phyloP scores from a whole-genome alignment of 92 coral and sea anemone genomes.

The Actinostola sp. region DNA sequence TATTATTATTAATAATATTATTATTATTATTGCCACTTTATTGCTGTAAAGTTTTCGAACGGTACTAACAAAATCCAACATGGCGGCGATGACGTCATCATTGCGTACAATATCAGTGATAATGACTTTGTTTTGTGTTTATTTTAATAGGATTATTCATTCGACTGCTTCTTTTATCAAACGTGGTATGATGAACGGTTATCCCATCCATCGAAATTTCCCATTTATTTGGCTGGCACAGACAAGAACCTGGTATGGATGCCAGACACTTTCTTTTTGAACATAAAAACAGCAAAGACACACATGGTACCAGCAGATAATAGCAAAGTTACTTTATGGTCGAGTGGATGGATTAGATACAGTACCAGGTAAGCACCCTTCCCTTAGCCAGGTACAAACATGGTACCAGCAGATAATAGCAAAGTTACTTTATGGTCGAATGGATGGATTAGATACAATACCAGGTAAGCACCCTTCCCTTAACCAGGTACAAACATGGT shows the following conservation, averaged over 20 bases:
- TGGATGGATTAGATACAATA: too few relatives aligned
- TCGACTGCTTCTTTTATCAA: constrained; percentile 82
- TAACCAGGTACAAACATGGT: too few relatives aligned
- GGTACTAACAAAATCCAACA: background rate
- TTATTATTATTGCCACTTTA: too few relatives aligned
- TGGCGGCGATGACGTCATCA: background rate
- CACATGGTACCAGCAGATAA: constrained; percentile 77
- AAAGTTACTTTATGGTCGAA: too few relatives aligned
- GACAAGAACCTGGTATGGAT: constrained; percentile 62
- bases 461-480: too few relatives aligned
- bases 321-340: constrained; percentile 42
- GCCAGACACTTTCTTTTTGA: constrained; percentile 85
- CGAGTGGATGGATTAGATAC: constrained; percentile 34
- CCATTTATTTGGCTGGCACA: constrained; percentile 57
- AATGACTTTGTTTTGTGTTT: background rate
- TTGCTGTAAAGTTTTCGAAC: too few relatives aligned
- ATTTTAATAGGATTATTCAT: constrained; percentile 62
- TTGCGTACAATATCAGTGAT: background rate
- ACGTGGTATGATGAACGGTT: constrained; percentile 83
- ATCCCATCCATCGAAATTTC: constrained; percentile 51
- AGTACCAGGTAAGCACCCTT: constrained; percentile 25
- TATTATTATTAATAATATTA: too few relatives aligned
- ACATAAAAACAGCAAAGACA: constrained; percentile 71
- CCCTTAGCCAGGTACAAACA: too few relatives aligned
- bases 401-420: too few relatives aligned